phyloP scores from a whole-genome alignment of 2,888 invertebrate species.

The Crocallis elinguaria region DNA sequence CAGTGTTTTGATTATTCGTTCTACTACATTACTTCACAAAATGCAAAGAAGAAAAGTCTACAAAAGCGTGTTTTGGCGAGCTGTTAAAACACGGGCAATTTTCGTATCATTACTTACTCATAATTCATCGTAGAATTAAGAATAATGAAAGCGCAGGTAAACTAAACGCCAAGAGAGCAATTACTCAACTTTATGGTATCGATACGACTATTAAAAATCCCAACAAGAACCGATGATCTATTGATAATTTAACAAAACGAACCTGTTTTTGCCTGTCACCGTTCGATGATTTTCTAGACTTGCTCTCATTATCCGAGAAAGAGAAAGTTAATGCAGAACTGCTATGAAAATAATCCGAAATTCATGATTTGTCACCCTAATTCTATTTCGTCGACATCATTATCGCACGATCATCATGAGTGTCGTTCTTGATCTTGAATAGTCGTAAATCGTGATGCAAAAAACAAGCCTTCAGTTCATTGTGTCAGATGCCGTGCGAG shows the following conservation, averaged over 20 bases:
- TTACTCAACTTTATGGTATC: conserved; percentile 28
- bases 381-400: conserved; percentile 9
- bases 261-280: conserved; percentile 53
- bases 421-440: conserved; percentile 40
- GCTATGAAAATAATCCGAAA: conserved; percentile 27
- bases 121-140: conserved; percentile 15
- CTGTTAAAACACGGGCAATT: conserved; percentile 6
- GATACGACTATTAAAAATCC: conserved; percentile 10
- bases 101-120: background rate
- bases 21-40: too few species aligned
- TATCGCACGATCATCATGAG: conserved; percentile 26
- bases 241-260: conserved; percentile 49
- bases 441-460: conserved; percentile 44
- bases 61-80: background rate
- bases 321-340: conserved; percentile 54
- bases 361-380: conserved; percentile 11
- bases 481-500: conserved; percentile 47
- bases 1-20: too few species aligned
- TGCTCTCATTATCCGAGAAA: conserved; percentile 50
- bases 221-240: conserved; percentile 9
- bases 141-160: conserved; percentile 13
- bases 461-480: conserved; percentile 43
- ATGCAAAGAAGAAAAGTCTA: too few species aligned
- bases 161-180: conserved; percentile 40
- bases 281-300: conserved; percentile 54